A percentile compares a stretch with the other conserved stretches of the same genome.
These are phyloP conservation scores for Sceloporus tristichus DNA, from an alignment of 2,113 vertebrate species.

Conservation along the genomic window DNA sequence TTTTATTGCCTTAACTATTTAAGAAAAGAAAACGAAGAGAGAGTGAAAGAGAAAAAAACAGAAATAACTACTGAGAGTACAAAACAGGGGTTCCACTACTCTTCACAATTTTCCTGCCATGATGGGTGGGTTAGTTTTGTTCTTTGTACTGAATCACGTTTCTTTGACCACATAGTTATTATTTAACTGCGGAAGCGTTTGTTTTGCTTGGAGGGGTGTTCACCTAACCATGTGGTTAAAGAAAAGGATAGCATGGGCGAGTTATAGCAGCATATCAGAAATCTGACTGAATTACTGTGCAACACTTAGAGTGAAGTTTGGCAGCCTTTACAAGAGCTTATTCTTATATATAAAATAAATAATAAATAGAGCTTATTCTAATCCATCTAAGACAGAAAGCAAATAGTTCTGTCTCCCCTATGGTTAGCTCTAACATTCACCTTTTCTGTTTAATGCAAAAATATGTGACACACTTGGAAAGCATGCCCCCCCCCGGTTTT, in stretches of 20 bases:
- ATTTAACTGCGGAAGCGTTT: slow-evolving; percentile 62
- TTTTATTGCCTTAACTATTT: slow-evolving; percentile 89
- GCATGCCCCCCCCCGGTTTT: background rate
- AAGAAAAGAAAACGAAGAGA: slow-evolving; percentile 31
- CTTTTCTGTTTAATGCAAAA: slow-evolving; percentile 62
- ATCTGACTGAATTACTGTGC: slow-evolving; percentile 48
- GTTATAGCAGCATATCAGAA: slow-evolving; percentile 72
- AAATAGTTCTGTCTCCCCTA: slow-evolving; percentile 13
- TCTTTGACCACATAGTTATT: slow-evolving; percentile 49
- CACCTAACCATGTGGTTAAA: slow-evolving; percentile 56
- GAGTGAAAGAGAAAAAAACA: background rate
- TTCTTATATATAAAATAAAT: background rate
- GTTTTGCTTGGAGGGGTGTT: slow-evolving; percentile 30
- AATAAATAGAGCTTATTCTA: background rate
- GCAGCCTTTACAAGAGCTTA: slow-evolving; percentile 17
- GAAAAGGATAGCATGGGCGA: slow-evolving; percentile 57
- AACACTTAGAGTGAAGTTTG: slow-evolving; percentile 59
- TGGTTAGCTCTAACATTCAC: slow-evolving; percentile 61
- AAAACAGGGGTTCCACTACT: slow-evolving; percentile 75
- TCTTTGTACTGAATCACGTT: slow-evolving; percentile 43
- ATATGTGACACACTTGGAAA: slow-evolving; percentile 27
- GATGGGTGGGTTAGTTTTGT: slow-evolving; percentile 65
- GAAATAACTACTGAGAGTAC: slow-evolving; percentile 85
- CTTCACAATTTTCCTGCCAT: slow-evolving; percentile 71
- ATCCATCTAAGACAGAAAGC: background rate